Percentiles rank a stretch among this genome's conserved stretches.
These are phyloP conservation scores for Octonoba sinensis DNA, from an alignment of 2,888 invertebrate genomes.

Conservation along the genomic window DNA sequence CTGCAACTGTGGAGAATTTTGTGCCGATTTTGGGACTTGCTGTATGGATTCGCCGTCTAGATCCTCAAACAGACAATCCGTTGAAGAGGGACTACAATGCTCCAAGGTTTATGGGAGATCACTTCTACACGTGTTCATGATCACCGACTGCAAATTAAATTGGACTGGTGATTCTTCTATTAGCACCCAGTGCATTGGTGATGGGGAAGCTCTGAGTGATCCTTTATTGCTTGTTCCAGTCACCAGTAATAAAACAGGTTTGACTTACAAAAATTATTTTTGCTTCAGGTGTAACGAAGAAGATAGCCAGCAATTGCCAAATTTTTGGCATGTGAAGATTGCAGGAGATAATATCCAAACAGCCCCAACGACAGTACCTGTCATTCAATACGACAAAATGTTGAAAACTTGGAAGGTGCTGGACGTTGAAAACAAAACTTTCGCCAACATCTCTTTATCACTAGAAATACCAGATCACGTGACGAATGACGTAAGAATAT, in stretches of 20 bases:
- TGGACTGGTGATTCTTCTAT: background rate
- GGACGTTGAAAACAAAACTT: background rate
- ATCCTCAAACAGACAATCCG: background rate
- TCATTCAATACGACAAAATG: background rate
- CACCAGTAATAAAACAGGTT: constrained; percentile 5
- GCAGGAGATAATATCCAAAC: background rate
- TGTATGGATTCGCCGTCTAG: constrained; percentile 16
- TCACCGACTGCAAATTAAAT: background rate
- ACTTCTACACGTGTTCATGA: background rate
- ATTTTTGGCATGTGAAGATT: constrained; percentile 7
- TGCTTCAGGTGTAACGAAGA: constrained; percentile 35
- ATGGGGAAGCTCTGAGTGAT: constrained; percentile 6
- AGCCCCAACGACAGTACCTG: background rate
- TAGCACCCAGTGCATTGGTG: background rate
- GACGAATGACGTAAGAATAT: background rate
- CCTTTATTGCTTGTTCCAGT: constrained; percentile 30
- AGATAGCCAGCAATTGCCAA: background rate
- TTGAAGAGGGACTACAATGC: background rate
- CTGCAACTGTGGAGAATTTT: constrained; percentile 17
- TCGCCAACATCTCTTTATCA: background rate
- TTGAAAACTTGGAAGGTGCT: background rate
- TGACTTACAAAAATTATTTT: constrained; percentile 44
- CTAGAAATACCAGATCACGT: background rate
- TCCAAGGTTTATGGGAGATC: background rate
- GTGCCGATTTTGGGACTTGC: constrained; percentile 3